Evolutionary conservation across 2,113 vertebrate species (phyloP).

Genomic region (Pycnonotus jocosus): DNA sequence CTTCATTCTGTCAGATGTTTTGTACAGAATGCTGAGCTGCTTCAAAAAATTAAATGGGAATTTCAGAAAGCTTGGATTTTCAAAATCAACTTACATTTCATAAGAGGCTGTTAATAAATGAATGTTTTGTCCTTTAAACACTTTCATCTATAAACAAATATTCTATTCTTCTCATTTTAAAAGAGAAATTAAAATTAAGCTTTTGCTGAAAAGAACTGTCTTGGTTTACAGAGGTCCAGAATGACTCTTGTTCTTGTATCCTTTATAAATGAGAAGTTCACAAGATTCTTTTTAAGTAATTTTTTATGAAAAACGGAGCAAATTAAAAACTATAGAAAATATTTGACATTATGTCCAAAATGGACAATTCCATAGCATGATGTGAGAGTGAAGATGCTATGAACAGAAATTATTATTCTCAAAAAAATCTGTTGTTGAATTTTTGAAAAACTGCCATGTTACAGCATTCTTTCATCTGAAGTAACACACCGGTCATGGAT

Average conservation of each 20-base stretch:
- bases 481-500: background rate
- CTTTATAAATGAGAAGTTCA: background rate
- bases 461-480: background rate
- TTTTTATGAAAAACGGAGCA: background rate
- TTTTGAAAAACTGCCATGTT: background rate
- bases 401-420: background rate
- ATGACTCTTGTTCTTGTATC: background rate
- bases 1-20: background rate
- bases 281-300: background rate
- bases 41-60: background rate
- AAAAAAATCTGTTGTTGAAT: background rate
- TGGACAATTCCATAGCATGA: background rate
- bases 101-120: background rate
- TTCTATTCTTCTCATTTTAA: background rate
- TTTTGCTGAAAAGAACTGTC: background rate
- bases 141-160: background rate
- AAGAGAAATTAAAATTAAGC: background rate
- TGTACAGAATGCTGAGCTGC: background rate
- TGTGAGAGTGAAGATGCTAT: background rate
- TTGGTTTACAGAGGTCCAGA: background rate
- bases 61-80: background rate
- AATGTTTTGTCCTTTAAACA: background rate
- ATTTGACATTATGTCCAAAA: background rate
- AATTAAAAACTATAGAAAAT: background rate
- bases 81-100: background rate